phyloP scores from a whole-genome alignment of 2,888 invertebrate species.

The Bombyx huttoni region DNA sequence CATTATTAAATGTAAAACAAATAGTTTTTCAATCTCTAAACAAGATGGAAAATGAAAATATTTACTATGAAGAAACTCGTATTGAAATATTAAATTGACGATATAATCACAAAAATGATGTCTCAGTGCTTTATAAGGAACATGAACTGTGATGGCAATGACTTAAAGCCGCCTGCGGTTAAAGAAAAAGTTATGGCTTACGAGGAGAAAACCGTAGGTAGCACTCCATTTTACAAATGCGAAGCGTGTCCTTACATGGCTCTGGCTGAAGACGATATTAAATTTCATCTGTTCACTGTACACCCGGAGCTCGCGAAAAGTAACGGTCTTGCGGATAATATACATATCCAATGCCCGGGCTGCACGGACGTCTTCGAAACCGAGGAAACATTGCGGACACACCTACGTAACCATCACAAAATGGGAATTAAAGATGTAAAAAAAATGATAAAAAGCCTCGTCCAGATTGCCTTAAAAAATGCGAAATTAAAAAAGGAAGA shows the following conservation, averaged over 20 bases:
- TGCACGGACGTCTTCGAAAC: conserved; percentile 77
- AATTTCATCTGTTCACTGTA: conserved; percentile 61
- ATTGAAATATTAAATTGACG: background rate
- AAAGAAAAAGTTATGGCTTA: conserved; percentile 62
- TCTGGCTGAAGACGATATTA: conserved; percentile 64
- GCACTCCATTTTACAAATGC: conserved; percentile 67
- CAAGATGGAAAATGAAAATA: background rate
- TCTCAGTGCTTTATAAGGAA: conserved; percentile 35
- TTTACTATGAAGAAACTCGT: background rate
- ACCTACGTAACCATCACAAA: conserved; percentile 78
- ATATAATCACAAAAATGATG: conserved; percentile 17
- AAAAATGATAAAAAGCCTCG: conserved; percentile 70
- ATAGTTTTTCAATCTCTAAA: background rate
- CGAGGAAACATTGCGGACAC: conserved; percentile 74
- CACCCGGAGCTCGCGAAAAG: conserved; percentile 63
- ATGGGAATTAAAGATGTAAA: conserved; percentile 74
- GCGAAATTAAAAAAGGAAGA: conserved; percentile 55
- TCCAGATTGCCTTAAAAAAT: conserved; percentile 58
- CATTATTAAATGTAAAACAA: background rate
- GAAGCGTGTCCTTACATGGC: conserved; percentile 71
- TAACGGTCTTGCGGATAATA: conserved; percentile 66
- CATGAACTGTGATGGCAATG: conserved; percentile 21
- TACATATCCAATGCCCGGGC: conserved; percentile 76
- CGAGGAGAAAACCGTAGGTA: conserved; percentile 61
- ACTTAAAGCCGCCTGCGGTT: conserved; percentile 24